These are phyloP conservation scores for Tineola bisselliella DNA, from an alignment of 2,888 invertebrate species.

Conservation along the genomic window DNA sequence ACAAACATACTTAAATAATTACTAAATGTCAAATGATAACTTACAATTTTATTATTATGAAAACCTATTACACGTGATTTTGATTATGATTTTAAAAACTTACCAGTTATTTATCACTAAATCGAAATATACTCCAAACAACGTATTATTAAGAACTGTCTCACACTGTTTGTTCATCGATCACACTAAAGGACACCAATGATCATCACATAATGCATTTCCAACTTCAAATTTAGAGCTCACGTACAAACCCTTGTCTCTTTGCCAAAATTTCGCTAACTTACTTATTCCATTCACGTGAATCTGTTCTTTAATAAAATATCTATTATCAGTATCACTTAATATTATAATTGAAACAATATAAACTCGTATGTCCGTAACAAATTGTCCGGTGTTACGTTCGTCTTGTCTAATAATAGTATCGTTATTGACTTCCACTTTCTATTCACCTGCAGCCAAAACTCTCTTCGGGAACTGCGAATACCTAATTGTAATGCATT, in stretches of 20 bases:
- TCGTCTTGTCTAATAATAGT: not conserved
- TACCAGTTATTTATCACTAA: not conserved
- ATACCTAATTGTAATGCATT: constrained; percentile 48
- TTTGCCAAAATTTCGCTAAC: constrained; percentile 59
- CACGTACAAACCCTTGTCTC: constrained; percentile 21
- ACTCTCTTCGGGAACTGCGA: constrained; percentile 40
- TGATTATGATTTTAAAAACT: too few relatives aligned
- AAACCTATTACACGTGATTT: too few relatives aligned
- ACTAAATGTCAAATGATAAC: not conserved
- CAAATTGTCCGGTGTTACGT: not conserved
- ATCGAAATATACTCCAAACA: not conserved
- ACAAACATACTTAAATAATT: not conserved
- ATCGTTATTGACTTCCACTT: constrained; percentile 40
- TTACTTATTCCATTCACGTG: constrained; percentile 20
- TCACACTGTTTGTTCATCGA: constrained; percentile 25
- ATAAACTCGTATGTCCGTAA: not conserved
- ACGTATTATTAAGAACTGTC: not conserved
- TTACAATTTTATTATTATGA: too few relatives aligned
- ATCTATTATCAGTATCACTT: not conserved
- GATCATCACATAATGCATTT: constrained; percentile 27
- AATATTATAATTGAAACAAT: not conserved
- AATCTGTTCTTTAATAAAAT: not conserved
- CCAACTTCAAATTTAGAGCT: constrained; percentile 18
- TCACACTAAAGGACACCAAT: constrained; percentile 33
- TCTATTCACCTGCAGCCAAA: constrained; percentile 56